Evolutionary conservation across 2,113 vertebrate species (phyloP), one percentile per base, ranked within the genome.

Genomic region (Excalfactoria chinensis): DNA sequence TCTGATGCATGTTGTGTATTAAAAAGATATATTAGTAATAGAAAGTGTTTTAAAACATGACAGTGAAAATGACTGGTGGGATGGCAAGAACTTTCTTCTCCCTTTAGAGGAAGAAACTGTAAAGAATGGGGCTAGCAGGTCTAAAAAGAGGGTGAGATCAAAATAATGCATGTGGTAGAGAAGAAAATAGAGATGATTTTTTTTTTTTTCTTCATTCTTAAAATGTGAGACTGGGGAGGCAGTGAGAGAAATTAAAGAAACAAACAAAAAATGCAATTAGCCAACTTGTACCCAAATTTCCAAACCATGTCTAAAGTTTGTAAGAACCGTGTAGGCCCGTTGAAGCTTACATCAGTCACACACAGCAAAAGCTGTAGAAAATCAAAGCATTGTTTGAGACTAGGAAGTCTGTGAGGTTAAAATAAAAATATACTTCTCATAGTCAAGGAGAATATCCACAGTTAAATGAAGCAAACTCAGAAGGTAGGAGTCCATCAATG

Each of bases 1-100:
- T 86, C 30, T 89, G 93, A 82, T 91, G 60, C 37, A 63, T 60
- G 66, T 73, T 84, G n/a, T 76, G 66, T 69, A 34, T 91, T 64
- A 88, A 70, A 73, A 87, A 85, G 26, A 40, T 7, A 0, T 49
- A 55, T n/a, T 60, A 53, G 59, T 80, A 90, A 51, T 70, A 79
- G 46, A 76, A 83, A 21, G 25, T 35, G 10, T 88, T 93, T 85
- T 56, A 81, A 80, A 94, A 86, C 69, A 41, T 85, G 89, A 26
- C 37, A 74, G 41, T 64, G 66, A 59, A 64, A 80, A 83, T 89
- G 30, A 77, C 80, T 58, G 91, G 72, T 80, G 60, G 56, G 75
- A 58, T 84, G 40, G 48, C 60, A 94, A 89, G 72, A 69, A 67
- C 55, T 58, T 58, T 58, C 32, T 58, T n/a, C 32, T 70, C 16